Base-by-base conservation (phyloP, 2,113 vertebrate genomes). In the Phrynosoma platyrhinos region DNA sequence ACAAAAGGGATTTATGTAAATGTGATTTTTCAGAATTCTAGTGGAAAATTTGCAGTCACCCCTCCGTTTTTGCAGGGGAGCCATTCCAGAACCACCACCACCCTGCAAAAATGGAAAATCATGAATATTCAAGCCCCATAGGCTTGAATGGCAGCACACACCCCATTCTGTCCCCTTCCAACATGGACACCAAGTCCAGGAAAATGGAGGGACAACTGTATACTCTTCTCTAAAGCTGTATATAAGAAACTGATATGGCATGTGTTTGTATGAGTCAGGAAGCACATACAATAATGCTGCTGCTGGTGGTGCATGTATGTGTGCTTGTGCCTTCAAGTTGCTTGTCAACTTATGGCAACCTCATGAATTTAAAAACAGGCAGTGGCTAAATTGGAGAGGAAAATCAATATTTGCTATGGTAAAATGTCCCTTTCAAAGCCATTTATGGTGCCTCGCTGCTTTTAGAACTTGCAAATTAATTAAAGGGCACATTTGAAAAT, bases 1-100 rank as follows among this genome's bases (percentile, higher is more conserved):
- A 64, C 68, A 87, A 93, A 86, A 36, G 52, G 21, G 3, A 58
- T 75, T 40, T 84, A 27, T 75, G 18, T 53, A 69, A 64, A 36
- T n/a, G 30, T 86, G 16, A 10, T 81, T 66, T 78, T 23, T 58
- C n/a, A 52, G 10, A 62, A 40, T 23, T 9, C 18, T 66, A 27
- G 40, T 66, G 9, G 58, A 66, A 85, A 66, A 8, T n/a, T n/a
- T n/a, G n/a, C 36, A 36, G 36, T 2, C 36, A 36, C 36, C 36
- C 36, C 36, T 36, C 36, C 36, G 2, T 36, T 36, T 36, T 36
- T 36, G 36, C 36, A 2, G 2, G 36, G 36, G 36, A 36, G 1
- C 36, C 36, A 36, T 36, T 36, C 36, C 36, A 36, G 36, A 36
- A 36, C 36, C 36, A 36, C 36, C 36, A 36, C 36, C 36, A 36